A percentile compares a stretch with the other conserved stretches of the same genome.
Conservation (phyloP, 2,113 vertebrate genomes). For the Atlantisia rogersi region DNA sequence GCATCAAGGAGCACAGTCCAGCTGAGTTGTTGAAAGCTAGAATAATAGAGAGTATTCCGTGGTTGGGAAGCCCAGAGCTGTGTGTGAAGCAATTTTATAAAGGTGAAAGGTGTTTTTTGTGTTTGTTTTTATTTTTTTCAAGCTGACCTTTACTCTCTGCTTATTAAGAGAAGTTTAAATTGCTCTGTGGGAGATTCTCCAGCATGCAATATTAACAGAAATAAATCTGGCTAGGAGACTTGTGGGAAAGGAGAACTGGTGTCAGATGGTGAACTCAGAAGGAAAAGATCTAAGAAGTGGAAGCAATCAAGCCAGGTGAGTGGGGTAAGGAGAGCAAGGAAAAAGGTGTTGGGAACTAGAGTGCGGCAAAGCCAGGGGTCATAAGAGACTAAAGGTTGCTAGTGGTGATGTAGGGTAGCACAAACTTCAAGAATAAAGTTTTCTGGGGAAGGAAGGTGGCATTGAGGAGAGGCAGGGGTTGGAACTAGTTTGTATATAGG, state of each 20-base stretch:
- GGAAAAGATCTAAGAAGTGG: not conserved
- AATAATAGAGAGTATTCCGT: not conserved
- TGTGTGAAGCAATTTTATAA: not conserved
- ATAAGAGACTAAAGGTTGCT: not conserved
- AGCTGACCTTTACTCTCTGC: not conserved
- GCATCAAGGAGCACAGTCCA: not conserved
- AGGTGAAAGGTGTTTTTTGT: not conserved
- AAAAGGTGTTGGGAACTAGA: not conserved
- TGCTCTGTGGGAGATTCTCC: not conserved
- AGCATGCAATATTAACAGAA: not conserved
- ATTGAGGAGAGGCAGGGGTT: not conserved
- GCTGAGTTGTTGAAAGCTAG: not conserved
- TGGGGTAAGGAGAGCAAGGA: not conserved
- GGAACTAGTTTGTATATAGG: not conserved
- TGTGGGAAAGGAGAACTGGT: not conserved
- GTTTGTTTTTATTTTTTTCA: not conserved
- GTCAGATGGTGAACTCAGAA: not conserved
- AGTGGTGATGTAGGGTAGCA: not conserved
- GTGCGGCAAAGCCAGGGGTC: not conserved
- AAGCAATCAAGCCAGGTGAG: not conserved
- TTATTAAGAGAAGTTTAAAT: not conserved
- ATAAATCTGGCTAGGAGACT: not conserved
- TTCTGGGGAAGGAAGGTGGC: not conserved
- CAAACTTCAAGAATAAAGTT: not conserved
- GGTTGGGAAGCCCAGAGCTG: not conserved